Base-by-base conservation (phyloP, 1,140 invertebrate genomes). In the Coenobita brevimanus region DNA sequence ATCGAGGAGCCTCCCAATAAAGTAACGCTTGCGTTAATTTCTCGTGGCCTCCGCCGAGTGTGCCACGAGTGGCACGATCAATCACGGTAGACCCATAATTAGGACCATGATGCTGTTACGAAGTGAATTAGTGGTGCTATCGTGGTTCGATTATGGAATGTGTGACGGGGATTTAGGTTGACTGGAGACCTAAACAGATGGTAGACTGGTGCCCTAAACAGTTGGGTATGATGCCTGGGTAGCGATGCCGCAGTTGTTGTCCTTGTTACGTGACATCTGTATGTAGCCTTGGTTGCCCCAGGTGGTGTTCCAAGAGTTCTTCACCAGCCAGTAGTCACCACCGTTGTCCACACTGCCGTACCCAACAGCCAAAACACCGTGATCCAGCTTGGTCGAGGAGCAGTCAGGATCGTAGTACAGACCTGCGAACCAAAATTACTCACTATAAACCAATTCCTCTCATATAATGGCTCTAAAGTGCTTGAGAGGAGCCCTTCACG, bases 191-290 rank as follows among this genome's bases (percentile, higher is more conserved):
- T n/a, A n/a, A n/a, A n/a, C n/a, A n/a, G n/a, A n/a, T n/a, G n/a
- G n/a, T n/a, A n/a, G n/a, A n/a, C n/a, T n/a, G n/a, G 43, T 0
- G 8, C 57, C 27, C 94, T 95, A 97, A 90, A 97, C 96, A 88
- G 97, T 93, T 57, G 97, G 97, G 93, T 96, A 97, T 90, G 95
- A 96, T 84, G 98, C 96, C 76, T 93, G 92, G 21, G 95, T 95
- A 43, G 98, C 97, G 92, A 99, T 95, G 91, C 98, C 98, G 92
- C 98, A 99, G 91, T 96, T 95, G 92, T 99, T 99, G 0, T 96
- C 90, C 90, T 95, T 94, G 93, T 98, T 98, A 90, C 97, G 94
- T 3, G 96, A 94, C 95, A 99, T 98, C 93, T 96, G 95, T 90
- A 99, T 96, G 93, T 97, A 99, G 33, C 98, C 98, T 3, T 96